Conservation (phyloP, 2,888 invertebrate species). For the Nesidiocoris tenuis region DNA sequence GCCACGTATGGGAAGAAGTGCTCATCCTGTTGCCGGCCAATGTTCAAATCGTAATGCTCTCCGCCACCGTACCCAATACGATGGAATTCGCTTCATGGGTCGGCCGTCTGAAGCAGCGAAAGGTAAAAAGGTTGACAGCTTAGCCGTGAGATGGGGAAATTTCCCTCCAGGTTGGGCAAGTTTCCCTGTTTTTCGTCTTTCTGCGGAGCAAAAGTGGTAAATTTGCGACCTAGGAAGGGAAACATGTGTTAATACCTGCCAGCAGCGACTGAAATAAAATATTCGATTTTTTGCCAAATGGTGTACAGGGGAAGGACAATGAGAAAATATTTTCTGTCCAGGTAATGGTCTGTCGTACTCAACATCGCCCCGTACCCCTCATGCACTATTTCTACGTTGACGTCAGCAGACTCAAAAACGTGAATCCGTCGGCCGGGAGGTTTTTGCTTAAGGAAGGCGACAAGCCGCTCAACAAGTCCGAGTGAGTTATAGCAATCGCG, state of each 20-base stretch:
- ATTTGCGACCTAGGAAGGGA: no score
- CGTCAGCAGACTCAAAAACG: slow-evolving; percentile 49
- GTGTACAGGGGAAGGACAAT: no score
- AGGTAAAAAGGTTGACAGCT: no score
- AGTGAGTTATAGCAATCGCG: slow-evolving; percentile 54
- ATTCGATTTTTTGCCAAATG: no score
- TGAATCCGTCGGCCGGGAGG: neutral
- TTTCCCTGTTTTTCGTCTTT: no score
- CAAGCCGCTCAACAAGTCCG: slow-evolving; percentile 68
- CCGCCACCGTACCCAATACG: slow-evolving; percentile 97
- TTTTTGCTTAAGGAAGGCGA: slow-evolving; percentile 64
- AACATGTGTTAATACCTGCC: no score
- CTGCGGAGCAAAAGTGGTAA: no score
- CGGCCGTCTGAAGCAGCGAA: slow-evolving; percentile 80
- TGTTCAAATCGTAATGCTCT: slow-evolving; percentile 93
- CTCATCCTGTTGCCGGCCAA: slow-evolving; percentile 91
- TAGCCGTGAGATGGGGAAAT: no score
- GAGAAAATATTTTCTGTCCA: no score
- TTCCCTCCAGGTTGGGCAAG: no score
- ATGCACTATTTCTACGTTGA: slow-evolving; percentile 87
- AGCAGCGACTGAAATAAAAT: no score
- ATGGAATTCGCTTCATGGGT: slow-evolving; percentile 95
- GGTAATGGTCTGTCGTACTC: slow-evolving; percentile 78
- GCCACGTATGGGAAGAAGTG: slow-evolving; percentile 99
- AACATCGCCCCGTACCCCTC: slow-evolving; percentile 90